Evolutionary conservation across 1,140 invertebrate species (phyloP).

Genomic region (Halotydeus destructor): DNA sequence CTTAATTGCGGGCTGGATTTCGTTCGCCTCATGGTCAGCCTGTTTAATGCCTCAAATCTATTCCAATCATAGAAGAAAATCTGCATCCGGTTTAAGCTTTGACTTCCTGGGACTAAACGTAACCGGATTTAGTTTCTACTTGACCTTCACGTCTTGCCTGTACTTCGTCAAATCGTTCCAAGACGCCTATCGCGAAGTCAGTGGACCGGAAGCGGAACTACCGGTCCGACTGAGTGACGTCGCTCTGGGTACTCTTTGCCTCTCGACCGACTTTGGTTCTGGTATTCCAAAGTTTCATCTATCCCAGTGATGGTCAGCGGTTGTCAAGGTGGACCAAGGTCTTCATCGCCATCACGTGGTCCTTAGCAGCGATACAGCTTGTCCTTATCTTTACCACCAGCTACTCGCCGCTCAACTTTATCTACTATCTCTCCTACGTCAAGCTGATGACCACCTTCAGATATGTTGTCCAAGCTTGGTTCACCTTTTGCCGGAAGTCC

Average conservation of each 20-base stretch:
- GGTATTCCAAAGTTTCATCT: constrained; percentile 67
- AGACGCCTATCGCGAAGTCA: constrained; percentile 45
- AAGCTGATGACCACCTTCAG: constrained; percentile 93
- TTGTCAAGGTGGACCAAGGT: no score
- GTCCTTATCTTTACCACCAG: neutral
- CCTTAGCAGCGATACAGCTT: constrained; percentile 13
- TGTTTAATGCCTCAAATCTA: constrained; percentile 97
- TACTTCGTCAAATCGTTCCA: constrained; percentile 54
- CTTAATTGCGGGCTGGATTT: constrained; percentile 79
- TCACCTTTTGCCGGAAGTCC: constrained; percentile 85
- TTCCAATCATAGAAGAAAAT: constrained; percentile 74
- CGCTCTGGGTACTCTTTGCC: constrained; percentile 85
- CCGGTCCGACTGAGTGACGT: constrained; percentile 95
- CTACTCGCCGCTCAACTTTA: neutral
- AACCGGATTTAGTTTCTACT: constrained; percentile 77
- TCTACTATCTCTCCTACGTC: constrained; percentile 70
- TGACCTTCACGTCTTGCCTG: constrained; percentile 75
- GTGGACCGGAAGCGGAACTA: constrained; percentile 61
- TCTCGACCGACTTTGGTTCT: constrained; percentile 58
- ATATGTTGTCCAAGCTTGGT: constrained; percentile 63
- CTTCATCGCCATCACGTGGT: no score
- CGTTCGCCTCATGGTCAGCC: constrained; percentile 90
- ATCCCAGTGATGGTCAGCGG: constrained; percentile 63
- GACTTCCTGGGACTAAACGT: constrained; percentile 81
- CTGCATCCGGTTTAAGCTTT: constrained; percentile 90